A percentile compares a stretch with the other conserved stretches of the same genome.
phyloP scores from a whole-genome alignment of 2,888 invertebrate species.

The Lithophane semibrunnea region DNA sequence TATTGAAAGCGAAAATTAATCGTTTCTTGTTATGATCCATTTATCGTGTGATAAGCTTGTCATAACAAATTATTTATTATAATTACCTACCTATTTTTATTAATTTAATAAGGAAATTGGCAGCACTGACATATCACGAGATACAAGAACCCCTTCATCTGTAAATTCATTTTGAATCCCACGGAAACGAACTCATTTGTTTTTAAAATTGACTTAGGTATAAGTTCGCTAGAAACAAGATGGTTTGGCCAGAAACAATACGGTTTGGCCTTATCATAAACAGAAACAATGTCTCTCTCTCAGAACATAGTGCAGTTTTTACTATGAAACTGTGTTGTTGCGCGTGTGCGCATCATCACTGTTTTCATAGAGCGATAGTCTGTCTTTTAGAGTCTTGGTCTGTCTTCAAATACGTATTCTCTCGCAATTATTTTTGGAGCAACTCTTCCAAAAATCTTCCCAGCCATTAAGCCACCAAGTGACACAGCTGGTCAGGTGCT shows the following conservation, averaged over 20 bases:
- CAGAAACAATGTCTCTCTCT: too few relatives aligned
- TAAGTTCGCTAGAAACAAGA: too few relatives aligned
- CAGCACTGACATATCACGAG: background rate
- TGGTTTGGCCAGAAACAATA: too few relatives aligned
- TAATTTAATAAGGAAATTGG: background rate
- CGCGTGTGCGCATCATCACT: too few relatives aligned
- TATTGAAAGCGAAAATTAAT: slow-evolving; percentile 38
- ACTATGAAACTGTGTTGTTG: too few relatives aligned
- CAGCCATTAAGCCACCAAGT: slow-evolving; percentile 52
- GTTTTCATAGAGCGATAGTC: too few relatives aligned
- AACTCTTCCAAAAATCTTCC: slow-evolving; percentile 28
- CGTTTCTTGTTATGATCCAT: slow-evolving; percentile 51
- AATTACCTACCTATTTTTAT: background rate
- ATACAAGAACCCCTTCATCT: background rate
- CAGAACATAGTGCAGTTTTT: too few relatives aligned
- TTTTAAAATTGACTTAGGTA: background rate
- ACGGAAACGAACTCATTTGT: background rate
- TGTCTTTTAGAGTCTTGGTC: too few relatives aligned
- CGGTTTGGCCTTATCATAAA: too few relatives aligned
- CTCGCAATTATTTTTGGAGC: slow-evolving; percentile 10
- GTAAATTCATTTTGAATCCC: background rate
- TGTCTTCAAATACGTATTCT: too few relatives aligned
- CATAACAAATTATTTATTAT: slow-evolving; percentile 39
- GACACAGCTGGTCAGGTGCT: slow-evolving; percentile 62
- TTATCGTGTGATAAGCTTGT: slow-evolving; percentile 53